Base-by-base conservation (phyloP, 2,113 vertebrate genomes). In the Etia nguti region DNA sequence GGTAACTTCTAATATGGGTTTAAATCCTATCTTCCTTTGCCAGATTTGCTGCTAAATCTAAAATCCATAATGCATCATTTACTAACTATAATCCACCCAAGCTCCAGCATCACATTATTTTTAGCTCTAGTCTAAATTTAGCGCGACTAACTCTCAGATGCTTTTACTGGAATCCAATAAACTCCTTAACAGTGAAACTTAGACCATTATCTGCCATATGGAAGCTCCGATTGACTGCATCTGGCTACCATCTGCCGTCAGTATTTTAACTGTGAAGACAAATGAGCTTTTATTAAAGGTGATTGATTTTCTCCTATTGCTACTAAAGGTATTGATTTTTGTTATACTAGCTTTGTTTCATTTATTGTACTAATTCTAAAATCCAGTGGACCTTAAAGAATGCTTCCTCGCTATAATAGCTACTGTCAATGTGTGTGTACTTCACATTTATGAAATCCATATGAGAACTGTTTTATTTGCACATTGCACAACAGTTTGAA, bases 341-440 rank as follows among this genome's bases (percentile, higher is more conserved):
- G 79, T 89, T 84, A 86, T 88, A 90, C 82, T 92, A 83, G 86
- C 91, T 91, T 88, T 87, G 16, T 87, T 65, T 55, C 85, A 81
- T 60, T 94, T 93, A 94, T 94, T 90, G 93, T 91, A 92, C 88
- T 93, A 94, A 93, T 95, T 94, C 87, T 92, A 90, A 90, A 88
- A 92, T 87, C 89, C 92, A 94, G 43, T 94, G 91, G 90, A 94
- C 84, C 93, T 91, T 90, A 93, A 95, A 94, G 90, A 92, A 86
- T 79, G 59, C 80, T 92, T 92, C 89, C 90, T 79, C 1, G 36
- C 36, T 89, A 59, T 92, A 87, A 92, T 89, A 84, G 79, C 57
- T 88, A 88, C 85, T 82, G 85, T 82, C 83, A 82, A 8, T 89
- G 36, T 31, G 16, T 89, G 80, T 26, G 26, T 60, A 83, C 77